These are phyloP conservation scores for Leptinotarsa texana DNA, from an alignment of 1,140 invertebrate species.

Conservation along the genomic window DNA sequence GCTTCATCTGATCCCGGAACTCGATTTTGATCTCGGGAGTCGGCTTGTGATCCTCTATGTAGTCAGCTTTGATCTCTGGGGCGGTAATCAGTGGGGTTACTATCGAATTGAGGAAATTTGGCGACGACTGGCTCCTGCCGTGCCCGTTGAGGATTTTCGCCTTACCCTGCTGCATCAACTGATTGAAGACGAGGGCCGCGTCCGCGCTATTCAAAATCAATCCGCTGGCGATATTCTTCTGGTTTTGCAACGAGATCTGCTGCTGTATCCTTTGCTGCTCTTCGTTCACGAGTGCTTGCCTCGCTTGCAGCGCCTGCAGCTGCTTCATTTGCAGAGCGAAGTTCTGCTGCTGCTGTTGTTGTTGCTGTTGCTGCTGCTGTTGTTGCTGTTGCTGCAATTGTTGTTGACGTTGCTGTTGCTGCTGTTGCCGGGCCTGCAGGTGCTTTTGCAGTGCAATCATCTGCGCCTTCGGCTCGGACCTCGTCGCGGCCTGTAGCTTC, in stretches of 20 bases:
- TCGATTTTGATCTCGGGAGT: constrained; percentile 50
- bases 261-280: constrained; percentile 53
- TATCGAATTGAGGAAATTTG: constrained; percentile 60
- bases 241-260: constrained; percentile 54
- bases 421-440: constrained; percentile 66
- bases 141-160: constrained; percentile 51
- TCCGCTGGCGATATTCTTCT: constrained; percentile 48
- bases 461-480: constrained; percentile 51
- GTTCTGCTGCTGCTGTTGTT: constrained; percentile 52
- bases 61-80: constrained; percentile 33
- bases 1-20: constrained; percentile 57
- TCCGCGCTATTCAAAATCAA: constrained; percentile 49
- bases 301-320: constrained; percentile 44
- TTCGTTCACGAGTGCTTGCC: constrained; percentile 46
- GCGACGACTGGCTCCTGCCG: constrained; percentile 57
- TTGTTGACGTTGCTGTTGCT: constrained; percentile 63
- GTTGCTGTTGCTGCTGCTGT: constrained; percentile 52
- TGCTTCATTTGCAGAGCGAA: constrained; percentile 54
- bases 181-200: constrained; percentile 55
- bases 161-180: constrained; percentile 53
- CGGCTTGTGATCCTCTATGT: constrained; percentile 48
- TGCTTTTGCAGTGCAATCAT: constrained; percentile 56
- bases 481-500: constrained; percentile 66
- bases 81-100: constrained; percentile 44
- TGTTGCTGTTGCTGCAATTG: constrained; percentile 45